These are phyloP conservation scores for Pomacea maculata DNA, from an alignment of 1,140 invertebrate species.

Conservation along the genomic window DNA sequence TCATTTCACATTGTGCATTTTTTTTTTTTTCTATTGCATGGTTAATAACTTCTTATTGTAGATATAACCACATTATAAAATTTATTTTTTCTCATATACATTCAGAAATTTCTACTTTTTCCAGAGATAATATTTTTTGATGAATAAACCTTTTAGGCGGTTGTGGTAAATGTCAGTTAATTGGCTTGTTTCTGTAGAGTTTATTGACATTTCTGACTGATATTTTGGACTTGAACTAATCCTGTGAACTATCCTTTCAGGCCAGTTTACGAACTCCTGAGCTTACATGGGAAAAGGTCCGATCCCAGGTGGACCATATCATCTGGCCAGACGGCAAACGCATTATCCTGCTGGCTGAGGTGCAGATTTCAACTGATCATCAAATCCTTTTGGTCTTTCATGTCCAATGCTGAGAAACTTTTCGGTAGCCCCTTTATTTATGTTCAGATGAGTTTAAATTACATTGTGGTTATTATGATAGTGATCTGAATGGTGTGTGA, in stretches of 20 bases:
- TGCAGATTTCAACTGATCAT: constrained; percentile 32
- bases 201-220: too few species aligned
- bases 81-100: too few species aligned
- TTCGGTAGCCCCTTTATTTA: not conserved
- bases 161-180: too few species aligned
- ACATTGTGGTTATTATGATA: too few species aligned
- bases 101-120: too few species aligned
- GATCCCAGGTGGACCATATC: constrained; percentile 96
- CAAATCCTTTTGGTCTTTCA: not conserved
- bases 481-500: too few species aligned
- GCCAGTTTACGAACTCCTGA: constrained; percentile 92
- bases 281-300: constrained; percentile 95
- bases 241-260: constrained; percentile 67
- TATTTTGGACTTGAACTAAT: too few species aligned
- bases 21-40: not conserved
- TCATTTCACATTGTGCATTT: not conserved
- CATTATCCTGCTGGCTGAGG: constrained; percentile 84
- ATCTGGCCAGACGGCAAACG: constrained; percentile 75
- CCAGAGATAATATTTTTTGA: too few species aligned
- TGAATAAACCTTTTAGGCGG: too few species aligned
- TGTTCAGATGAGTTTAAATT: not conserved
- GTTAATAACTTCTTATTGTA: not conserved
- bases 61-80: not conserved
- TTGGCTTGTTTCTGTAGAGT: too few species aligned
- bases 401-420: not conserved